A percentile compares a stretch with the other conserved stretches of the same genome.
These are phyloP conservation scores for Dasypus novemcinctus DNA, from an alignment of 2,113 vertebrate species.

Conservation along the genomic window DNA sequence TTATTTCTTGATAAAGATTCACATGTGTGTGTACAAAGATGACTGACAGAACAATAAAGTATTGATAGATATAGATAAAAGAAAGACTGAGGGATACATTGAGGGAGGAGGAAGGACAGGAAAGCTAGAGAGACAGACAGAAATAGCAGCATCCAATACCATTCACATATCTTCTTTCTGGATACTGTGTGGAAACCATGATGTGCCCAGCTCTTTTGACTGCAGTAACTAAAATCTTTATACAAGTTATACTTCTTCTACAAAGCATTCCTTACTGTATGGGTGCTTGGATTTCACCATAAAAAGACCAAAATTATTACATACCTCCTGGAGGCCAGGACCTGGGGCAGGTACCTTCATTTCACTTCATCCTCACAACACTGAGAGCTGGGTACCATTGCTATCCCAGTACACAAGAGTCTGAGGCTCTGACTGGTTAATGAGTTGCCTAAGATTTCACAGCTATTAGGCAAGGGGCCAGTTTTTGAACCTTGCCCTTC, in stretches of 20 bases:
- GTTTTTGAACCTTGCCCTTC: not conserved
- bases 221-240: not conserved
- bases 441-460: not conserved
- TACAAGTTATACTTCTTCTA: not conserved
- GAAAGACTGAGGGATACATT: not conserved
- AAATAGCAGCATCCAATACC: not conserved
- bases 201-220: not conserved
- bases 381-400: not conserved
- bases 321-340: not conserved
- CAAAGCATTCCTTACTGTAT: not conserved
- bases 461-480: not conserved
- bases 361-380: not conserved
- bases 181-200: not conserved
- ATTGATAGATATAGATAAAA: not conserved
- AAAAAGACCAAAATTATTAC: no score
- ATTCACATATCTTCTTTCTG: not conserved
- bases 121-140: not conserved
- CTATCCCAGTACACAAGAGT: not conserved
- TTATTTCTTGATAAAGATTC: not conserved
- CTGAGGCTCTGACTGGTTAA: not conserved
- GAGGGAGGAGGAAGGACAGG: not conserved
- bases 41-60: not conserved
- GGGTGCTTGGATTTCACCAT: not conserved
- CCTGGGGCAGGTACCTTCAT: accelerated
- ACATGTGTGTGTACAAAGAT: not conserved